phyloP scores from a whole-genome alignment of 2,888 invertebrate genomes.

The Eustalomyia histrio region DNA sequence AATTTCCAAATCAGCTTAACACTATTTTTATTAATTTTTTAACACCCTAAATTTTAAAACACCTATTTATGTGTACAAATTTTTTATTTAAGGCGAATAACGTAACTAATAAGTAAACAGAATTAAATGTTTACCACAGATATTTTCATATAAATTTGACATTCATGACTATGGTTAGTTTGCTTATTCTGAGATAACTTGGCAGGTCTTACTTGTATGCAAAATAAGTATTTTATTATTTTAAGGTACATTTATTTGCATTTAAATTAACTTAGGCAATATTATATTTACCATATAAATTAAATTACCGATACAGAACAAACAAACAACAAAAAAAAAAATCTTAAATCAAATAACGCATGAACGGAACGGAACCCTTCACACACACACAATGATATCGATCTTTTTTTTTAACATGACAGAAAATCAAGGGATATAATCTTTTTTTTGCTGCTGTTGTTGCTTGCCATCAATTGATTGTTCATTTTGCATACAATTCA shows the following conservation, averaged over 20 bases:
- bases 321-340: not conserved
- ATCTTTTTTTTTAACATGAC: not conserved
- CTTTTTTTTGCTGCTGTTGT: not conserved
- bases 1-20: too few species aligned
- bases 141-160: too few species aligned
- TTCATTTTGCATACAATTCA: constrained; percentile 32
- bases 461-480: not conserved
- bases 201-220: too few species aligned
- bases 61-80: too few species aligned
- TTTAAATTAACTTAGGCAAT: not conserved
- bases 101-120: too few species aligned
- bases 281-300: constrained; percentile 19
- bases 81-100: too few species aligned
- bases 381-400: constrained; percentile 10
- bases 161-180: too few species aligned
- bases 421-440: not conserved
- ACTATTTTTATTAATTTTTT: too few species aligned
- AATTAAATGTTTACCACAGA: too few species aligned
- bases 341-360: constrained; percentile 6
- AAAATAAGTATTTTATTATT: not conserved
- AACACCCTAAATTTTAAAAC: too few species aligned
- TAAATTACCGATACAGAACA: not conserved
- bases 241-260: constrained; percentile 15
- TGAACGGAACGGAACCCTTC: not conserved
- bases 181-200: too few species aligned